Percentiles rank a stretch among this genome's conserved stretches.
Evolutionary conservation across 2,888 invertebrate genomes (phyloP).

Genomic region (Calameuta filiformis): DNA sequence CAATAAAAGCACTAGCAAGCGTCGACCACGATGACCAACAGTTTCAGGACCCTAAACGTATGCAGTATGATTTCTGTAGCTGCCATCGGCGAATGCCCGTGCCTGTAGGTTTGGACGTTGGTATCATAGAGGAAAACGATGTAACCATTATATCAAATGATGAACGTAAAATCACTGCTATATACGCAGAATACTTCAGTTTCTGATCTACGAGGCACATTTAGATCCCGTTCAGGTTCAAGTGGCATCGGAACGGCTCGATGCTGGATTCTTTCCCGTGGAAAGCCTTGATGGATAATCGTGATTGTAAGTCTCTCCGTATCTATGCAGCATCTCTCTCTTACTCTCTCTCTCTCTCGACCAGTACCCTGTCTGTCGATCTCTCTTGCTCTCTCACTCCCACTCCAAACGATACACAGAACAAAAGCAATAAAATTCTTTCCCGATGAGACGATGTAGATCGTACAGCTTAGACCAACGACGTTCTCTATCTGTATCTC

Average conservation of each 20-base stretch:
- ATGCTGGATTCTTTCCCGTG: slow-evolving; percentile 12
- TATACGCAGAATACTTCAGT: slow-evolving; percentile 31
- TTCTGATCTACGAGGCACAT: slow-evolving; percentile 24
- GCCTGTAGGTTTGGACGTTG: not conserved
- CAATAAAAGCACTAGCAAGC: not conserved
- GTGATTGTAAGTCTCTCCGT: slow-evolving; percentile 10
- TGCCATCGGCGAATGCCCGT: not conserved
- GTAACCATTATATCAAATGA: slow-evolving; percentile 5
- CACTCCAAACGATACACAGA: slow-evolving; percentile 13
- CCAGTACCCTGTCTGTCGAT: not conserved
- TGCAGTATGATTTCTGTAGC: not conserved
- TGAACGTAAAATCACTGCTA: slow-evolving; percentile 1
- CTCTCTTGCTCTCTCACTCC: slow-evolving; percentile 11
- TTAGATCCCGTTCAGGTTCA: slow-evolving; percentile 23
- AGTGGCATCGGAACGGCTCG: slow-evolving; percentile 13
- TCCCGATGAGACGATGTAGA: slow-evolving; percentile 8
- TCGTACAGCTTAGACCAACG: not conserved
- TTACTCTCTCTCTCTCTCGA: slow-evolving; percentile 12
- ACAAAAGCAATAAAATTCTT: slow-evolving; percentile 22
- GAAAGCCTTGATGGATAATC: slow-evolving; percentile 23
- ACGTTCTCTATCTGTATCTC: not conserved
- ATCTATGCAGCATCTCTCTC: not conserved
- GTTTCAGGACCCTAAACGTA: not conserved
- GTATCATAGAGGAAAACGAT: not conserved
- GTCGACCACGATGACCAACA: not conserved